A percentile compares a stretch with the other conserved stretches of the same genome.
These are phyloP conservation scores for Drosophila punjabiensis DNA, from an alignment of 1,140 invertebrate genomes.

Conservation along the genomic window DNA sequence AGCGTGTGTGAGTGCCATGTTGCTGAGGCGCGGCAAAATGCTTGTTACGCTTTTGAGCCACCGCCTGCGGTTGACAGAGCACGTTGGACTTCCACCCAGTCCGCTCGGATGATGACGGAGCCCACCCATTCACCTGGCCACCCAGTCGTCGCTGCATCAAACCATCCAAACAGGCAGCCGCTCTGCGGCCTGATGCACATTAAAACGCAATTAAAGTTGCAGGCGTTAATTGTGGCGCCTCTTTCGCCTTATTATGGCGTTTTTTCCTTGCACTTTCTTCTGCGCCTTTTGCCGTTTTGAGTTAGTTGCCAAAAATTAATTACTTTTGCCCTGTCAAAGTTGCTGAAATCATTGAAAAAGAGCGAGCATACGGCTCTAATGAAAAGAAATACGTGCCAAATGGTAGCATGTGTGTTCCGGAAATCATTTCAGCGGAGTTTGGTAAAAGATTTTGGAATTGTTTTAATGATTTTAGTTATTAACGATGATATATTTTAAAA, in stretches of 20 bases:
- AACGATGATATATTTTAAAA: no score
- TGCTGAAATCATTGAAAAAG: slow-evolving; percentile 53
- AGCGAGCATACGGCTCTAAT: background rate
- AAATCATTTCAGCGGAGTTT: background rate
- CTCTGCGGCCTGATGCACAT: slow-evolving; percentile 58
- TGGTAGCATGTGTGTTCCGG: slow-evolving; percentile 20
- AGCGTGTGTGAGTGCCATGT: slow-evolving; percentile 43
- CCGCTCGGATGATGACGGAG: background rate
- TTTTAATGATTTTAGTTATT: background rate
- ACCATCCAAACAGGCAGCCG: slow-evolving; percentile 15
- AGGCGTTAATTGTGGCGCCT: slow-evolving; percentile 71
- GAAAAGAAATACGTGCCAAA: slow-evolving; percentile 12
- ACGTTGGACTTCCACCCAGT: slow-evolving; percentile 49
- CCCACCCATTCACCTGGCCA: background rate
- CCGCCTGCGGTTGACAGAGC: slow-evolving; percentile 76
- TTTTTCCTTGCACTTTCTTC: slow-evolving; percentile 1
- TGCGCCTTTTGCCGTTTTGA: slow-evolving; percentile 13
- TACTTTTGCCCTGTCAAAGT: slow-evolving; percentile 55
- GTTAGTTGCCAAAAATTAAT: slow-evolving; percentile 70
- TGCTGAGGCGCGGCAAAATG: slow-evolving; percentile 65
- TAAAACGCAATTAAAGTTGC: slow-evolving; percentile 81
- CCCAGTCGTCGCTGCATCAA: slow-evolving; percentile 2
- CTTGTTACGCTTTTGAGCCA: slow-evolving; percentile 77
- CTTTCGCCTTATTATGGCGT: slow-evolving; percentile 7
- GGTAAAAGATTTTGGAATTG: background rate